Evolutionary conservation across 2,888 invertebrate species (phyloP).

Genomic region (Catonia carolina): DNA sequence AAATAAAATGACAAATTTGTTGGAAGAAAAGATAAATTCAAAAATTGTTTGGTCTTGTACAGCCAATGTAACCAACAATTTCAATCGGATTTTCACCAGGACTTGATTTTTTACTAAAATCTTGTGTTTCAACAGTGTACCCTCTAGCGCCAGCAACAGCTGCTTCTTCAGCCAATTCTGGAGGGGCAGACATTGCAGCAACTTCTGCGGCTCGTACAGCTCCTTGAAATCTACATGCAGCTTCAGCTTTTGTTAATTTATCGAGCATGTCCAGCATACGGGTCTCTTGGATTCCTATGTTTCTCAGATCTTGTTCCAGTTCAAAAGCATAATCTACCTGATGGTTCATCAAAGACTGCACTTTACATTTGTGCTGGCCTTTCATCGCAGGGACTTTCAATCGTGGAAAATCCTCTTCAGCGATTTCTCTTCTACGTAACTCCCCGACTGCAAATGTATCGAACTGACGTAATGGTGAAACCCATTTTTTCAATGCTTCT

Average conservation of each 20-base stretch:
- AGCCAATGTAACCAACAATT: slow-evolving; percentile 4
- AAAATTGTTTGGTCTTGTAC: slow-evolving; percentile 3
- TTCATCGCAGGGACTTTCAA: neutral
- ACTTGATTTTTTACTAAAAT: neutral
- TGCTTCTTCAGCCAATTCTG: neutral
- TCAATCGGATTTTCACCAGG: slow-evolving; percentile 1
- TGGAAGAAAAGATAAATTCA: neutral
- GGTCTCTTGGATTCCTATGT: slow-evolving; percentile 1
- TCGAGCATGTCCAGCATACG: neutral
- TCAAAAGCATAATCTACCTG: neutral
- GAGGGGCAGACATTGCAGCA: neutral
- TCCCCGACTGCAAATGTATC: neutral
- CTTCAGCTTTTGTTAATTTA: slow-evolving; percentile 2
- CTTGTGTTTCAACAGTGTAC: neutral
- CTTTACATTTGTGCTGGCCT: slow-evolving; percentile 5
- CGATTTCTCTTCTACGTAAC: neutral
- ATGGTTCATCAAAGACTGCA: neutral
- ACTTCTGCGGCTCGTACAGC: neutral
- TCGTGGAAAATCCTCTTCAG: slow-evolving; percentile 1
- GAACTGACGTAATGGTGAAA: neutral
- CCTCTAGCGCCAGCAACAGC: neutral
- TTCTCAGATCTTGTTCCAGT: neutral
- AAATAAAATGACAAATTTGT: no score
- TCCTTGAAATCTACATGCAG: slow-evolving; percentile 1
- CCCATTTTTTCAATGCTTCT: neutral